phyloP scores from a whole-genome alignment of 2,113 vertebrate species.

The Caloenas nicobarica region DNA sequence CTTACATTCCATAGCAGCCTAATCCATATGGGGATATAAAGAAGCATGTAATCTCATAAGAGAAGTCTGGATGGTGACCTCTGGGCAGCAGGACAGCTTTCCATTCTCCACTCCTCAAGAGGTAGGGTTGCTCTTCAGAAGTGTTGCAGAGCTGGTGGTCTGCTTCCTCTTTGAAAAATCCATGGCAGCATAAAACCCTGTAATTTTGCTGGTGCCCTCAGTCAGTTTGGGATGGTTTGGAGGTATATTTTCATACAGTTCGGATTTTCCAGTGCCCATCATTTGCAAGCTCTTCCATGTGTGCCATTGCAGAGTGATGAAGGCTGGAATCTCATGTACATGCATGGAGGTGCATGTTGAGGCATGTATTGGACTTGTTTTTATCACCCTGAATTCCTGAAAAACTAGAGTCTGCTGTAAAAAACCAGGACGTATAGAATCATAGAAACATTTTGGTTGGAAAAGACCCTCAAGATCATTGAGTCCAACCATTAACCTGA shows the following conservation, averaged over 20 bases:
- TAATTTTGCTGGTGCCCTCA: not conserved
- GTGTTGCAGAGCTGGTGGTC: not conserved
- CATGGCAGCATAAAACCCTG: not conserved
- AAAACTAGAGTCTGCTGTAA: not conserved
- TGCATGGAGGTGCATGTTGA: not conserved
- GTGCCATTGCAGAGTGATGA: not conserved
- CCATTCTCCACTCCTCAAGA: not conserved
- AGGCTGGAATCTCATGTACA: not conserved
- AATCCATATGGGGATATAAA: constrained; percentile 99
- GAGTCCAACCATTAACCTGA: too few relatives aligned
- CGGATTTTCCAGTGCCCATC: not conserved
- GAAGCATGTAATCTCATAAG: constrained; percentile 91
- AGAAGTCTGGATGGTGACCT: constrained; percentile 18
- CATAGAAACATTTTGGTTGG: too few relatives aligned
- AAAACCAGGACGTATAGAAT: too few relatives aligned
- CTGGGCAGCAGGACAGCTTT: not conserved
- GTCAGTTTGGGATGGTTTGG: not conserved
- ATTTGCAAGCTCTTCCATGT: not conserved
- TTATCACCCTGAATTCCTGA: not conserved
- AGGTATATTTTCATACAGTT: not conserved
- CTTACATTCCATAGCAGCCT: constrained; percentile 98
- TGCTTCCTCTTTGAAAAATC: not conserved
- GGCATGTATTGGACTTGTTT: not conserved
- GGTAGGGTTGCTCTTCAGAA: not conserved
- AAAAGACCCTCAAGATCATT: too few relatives aligned